Evolutionary conservation across 2,113 vertebrate species (phyloP).

Genomic region (Lipotes vexillifer): DNA sequence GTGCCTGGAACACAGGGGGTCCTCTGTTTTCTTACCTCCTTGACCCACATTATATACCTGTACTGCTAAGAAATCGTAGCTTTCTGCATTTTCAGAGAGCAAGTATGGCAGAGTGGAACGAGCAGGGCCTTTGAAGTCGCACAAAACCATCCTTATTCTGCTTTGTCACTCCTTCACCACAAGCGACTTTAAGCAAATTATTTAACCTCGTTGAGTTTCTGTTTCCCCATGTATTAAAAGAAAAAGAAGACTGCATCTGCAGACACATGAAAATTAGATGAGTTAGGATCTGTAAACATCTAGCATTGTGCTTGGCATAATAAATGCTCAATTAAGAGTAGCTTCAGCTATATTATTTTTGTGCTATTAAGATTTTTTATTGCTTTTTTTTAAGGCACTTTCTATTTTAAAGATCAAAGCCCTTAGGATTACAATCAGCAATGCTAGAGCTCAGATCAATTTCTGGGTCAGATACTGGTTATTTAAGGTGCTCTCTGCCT

Average conservation of each 20-base stretch:
- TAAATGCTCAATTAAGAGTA: background rate
- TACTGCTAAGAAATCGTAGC: background rate
- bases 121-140: background rate
- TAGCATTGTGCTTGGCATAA: background rate
- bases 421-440: background rate
- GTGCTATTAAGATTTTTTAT: background rate
- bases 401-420: constrained; percentile 11
- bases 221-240: background rate
- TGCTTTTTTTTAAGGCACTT: background rate
- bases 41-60: background rate
- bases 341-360: background rate
- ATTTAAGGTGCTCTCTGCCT: constrained; percentile 49
- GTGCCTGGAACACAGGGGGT: background rate
- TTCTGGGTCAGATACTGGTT: constrained; percentile 4
- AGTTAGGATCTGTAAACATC: background rate
- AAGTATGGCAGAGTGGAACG: background rate
- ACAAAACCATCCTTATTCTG: background rate
- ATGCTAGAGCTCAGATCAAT: background rate
- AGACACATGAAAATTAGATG: background rate
- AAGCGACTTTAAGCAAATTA: background rate
- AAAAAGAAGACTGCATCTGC: background rate
- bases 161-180: background rate
- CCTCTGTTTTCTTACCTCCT: background rate
- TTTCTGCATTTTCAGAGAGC: background rate
- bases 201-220: background rate